Evolutionary conservation across 2,888 invertebrate species (phyloP), one percentile per base, ranked within the genome.

Genomic region (Heliothis peltigera): DNA sequence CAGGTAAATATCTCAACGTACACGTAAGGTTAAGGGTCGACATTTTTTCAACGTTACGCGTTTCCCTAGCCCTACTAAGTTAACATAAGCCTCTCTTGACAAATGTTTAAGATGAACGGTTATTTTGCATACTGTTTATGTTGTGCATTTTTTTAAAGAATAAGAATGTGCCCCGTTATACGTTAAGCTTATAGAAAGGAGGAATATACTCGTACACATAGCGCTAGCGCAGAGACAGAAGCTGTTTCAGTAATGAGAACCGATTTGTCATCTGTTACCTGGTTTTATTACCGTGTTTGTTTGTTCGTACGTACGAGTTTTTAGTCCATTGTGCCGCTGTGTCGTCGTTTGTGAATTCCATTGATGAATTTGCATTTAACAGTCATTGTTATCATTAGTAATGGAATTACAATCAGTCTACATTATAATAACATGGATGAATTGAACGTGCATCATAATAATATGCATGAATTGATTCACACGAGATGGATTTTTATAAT

Each of bases 101-200:
- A 95, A 94, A 95, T 95, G 93, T 88, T 89, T 89, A 90, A 92
- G 93, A 93, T 92, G 92, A 92, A 94, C 92, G 91, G 93, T 92
- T 93, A 92, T 93, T 92, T 91, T 91, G 89, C 90, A 86, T 89
- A 88, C 87, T 91, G 91, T 92, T 91, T 91, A 89, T 91, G 87
- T 88, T 90, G 78, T 87, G 81, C 76, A 83, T 88, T 87, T 88
- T 92, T 73, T 88, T 85, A 81, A 81, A 82, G 60, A 64, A 87
- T 89, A 88, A 87, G 47, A 86, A 90, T 87, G 83, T 85, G 83
- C 73, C 79, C 74, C 79, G 79, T 76, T 83, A 80, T 80, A 81
- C 76, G 84, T 80, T 79, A 81, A 80, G 84, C 82, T 85, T 84
- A 81, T 79, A 82, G 84, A 81, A 84, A 85, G 82, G 87, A 87